These are phyloP conservation scores for Drosophila phalerata DNA, from an alignment of 2,888 invertebrate species.

Conservation along the genomic window DNA sequence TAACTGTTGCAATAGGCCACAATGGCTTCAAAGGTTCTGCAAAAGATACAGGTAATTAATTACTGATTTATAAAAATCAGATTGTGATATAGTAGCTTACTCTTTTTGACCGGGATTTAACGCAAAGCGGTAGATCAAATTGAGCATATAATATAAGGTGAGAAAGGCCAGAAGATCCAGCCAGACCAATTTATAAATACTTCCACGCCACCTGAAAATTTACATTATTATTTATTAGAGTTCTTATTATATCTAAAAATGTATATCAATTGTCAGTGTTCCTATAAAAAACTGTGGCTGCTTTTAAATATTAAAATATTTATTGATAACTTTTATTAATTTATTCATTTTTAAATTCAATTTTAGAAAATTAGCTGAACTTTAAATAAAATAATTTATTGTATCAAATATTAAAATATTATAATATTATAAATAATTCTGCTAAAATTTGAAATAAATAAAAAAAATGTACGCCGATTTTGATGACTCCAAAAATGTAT, in stretches of 20 bases:
- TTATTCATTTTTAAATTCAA: too few relatives aligned
- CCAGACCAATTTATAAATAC: slow-evolving; percentile 98
- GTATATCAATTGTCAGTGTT: too few relatives aligned
- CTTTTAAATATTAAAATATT: too few relatives aligned
- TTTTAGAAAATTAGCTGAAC: too few relatives aligned
- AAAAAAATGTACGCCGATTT: too few relatives aligned
- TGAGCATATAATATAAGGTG: slow-evolving; percentile 91
- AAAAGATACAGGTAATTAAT: slow-evolving; percentile 38
- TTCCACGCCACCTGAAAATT: slow-evolving; percentile 95
- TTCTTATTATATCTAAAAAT: neutral
- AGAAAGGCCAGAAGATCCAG: slow-evolving; percentile 93
- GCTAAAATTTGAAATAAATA: too few relatives aligned
- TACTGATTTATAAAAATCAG: neutral
- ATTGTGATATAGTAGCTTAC: slow-evolving; percentile 85
- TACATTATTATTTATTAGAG: neutral
- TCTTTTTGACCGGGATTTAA: slow-evolving; percentile 89
- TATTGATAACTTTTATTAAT: too few relatives aligned
- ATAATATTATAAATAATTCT: too few relatives aligned
- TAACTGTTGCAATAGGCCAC: slow-evolving; percentile 94
- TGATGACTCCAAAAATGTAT: too few relatives aligned
- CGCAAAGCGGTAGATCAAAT: slow-evolving; percentile 91
- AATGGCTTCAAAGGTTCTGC: slow-evolving; percentile 92
- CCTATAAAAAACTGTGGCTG: too few relatives aligned
- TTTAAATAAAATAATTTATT: too few relatives aligned
- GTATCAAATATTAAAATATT: too few relatives aligned